Percentiles rank a stretch among this genome's conserved stretches.
phyloP scores from a whole-genome alignment of 2,797 vertebrate species.

The Malurus leucopterus region DNA sequence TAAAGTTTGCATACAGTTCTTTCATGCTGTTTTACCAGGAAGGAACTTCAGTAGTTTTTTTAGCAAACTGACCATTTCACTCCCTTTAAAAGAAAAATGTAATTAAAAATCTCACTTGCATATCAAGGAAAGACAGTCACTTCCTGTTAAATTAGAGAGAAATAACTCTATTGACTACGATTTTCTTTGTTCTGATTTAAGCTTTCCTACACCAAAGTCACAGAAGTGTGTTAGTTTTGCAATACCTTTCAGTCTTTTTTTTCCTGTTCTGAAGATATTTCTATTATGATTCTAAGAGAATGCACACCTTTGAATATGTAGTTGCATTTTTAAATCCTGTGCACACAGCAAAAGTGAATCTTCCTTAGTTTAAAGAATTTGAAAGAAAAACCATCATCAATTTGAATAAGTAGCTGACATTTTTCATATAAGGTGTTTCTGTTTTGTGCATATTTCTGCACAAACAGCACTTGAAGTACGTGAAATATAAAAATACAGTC shows the following conservation, averaged over 20 bases:
- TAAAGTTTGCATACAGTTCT: background rate
- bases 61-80: background rate
- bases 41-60: background rate
- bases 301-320: background rate
- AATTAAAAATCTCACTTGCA: background rate
- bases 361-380: background rate
- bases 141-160: background rate
- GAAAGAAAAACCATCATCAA: background rate
- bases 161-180: background rate
- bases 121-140: background rate
- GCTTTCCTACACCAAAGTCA: background rate
- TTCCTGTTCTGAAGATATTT: background rate
- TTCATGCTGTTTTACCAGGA: background rate
- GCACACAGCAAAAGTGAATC: background rate
- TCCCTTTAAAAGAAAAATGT: background rate
- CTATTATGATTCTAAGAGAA: background rate
- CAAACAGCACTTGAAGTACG: background rate
- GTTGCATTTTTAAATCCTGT: background rate
- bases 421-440: background rate
- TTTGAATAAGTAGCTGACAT: background rate
- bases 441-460: background rate
- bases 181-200: background rate
- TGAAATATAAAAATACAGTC: background rate
- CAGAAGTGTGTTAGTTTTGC: background rate
- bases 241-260: background rate